Evolutionary conservation across 1,140 invertebrate genomes (phyloP), one percentile per base, ranked within the genome.

Genomic region (Calephelis nemesis): DNA sequence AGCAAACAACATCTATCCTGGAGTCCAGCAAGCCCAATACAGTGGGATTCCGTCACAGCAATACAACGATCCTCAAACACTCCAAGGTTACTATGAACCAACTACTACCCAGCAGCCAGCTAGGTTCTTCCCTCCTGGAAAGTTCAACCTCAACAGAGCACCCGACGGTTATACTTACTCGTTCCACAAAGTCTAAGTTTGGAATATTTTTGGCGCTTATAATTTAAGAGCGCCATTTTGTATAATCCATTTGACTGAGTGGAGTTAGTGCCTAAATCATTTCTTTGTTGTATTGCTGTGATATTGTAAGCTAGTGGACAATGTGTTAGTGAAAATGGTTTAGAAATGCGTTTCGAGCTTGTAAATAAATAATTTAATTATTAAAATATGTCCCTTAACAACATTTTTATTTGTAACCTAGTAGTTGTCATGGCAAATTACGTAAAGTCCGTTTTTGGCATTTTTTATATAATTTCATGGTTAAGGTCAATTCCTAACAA

Each of bases 111-210:
- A 93, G 54, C 90, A 94, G 11, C 94, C 96, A 1, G 93, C 94
- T 70, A 93, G 95, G 74, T 96, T 96, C 90, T 96, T 95, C 82
- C 96, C 96, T 19, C 96, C 96, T 3, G 96, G 96, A 68, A 97
- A 97, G 84, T 93, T 97, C 66, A 95, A 94, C 76, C 93, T 97
- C 72, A 97, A 96, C 93, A 93, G 96, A 85, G 96, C 95, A 52
- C 96, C 96, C 15, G 96, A 97, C 81, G 96, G 96, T 70, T 97
- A 95, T 88, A 95, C 95, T 73, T 97, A 96, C 88, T 95, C 93
- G 60, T 97, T 97, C 93, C 95, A 94, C 90, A 96, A 91, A 87
- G 87, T 83, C 67, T 90, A 90, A 87, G 15, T 40, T 76, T 74
- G 77, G 74, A 75, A 69, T 75, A 68, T 70, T 70, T 74, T 76